Base-by-base conservation (phyloP, 2,113 vertebrate species). In the Pseudopodoces humilis region DNA sequence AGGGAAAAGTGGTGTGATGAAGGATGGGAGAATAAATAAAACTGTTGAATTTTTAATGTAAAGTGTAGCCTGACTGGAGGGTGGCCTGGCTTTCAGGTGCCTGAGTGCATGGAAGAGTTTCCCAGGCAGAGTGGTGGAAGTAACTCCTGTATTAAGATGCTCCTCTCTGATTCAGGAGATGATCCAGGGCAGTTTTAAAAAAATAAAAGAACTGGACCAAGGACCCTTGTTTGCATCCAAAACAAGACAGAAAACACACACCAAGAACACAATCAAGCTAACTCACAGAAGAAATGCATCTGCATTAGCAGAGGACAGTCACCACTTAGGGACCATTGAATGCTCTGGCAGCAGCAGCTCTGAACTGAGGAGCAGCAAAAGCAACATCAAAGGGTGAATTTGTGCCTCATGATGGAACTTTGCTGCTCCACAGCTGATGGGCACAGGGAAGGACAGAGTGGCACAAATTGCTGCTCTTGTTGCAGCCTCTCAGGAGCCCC, bases 281-380 rank as follows among this genome's bases (percentile, higher is more conserved):
- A 59, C 44, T 83, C 46, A 69, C 82, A 50, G 91, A 97, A 93
- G 55, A 94, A 95, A 96, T 86, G 33, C 30, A 88, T 89, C 87
- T 96, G 59, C 41, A n/a, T 71, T 90, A 94, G 72, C 16, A 44
- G 71, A 81, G 19, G 62, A 86, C 52, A 96, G 87, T n/a, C 87
- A 62, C 60, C 82, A 87, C 78, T 91, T 58, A 71, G 80, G 47
- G 59, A 85, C 85, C 65, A 63, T 79, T 91, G 80, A 86, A 41
- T 0, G 33, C 62, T 72, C 56, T 76, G 67, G 52, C 78, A 87
- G 83, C 55, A 83, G 67, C 60, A 62, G 49, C 23, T 22, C 41
- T 78, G 64, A 80, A 71, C 60, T 15, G 72, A 46, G 41, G 28
- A 60, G 47, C 56, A 75, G 28, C 52, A 53, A n/a, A 56, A 80